Evolutionary conservation across 2,888 invertebrate genomes (phyloP).

Genomic region (Campoplex capitator): DNA sequence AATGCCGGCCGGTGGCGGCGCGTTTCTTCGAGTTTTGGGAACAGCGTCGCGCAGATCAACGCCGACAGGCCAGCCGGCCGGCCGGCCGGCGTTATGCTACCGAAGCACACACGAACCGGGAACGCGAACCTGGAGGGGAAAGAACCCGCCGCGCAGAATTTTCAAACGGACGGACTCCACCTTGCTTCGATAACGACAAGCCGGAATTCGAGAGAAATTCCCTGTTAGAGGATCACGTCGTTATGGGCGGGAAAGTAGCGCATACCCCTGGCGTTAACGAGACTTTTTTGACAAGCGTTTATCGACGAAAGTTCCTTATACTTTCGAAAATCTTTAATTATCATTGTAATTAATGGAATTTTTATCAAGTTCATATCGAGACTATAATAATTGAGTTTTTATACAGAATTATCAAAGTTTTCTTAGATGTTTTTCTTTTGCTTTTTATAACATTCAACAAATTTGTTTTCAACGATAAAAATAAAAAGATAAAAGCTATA

Average conservation of each 20-base stretch:
- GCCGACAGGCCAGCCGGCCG: constrained; percentile 55
- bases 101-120: not conserved
- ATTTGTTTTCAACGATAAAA: not conserved
- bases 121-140: not conserved
- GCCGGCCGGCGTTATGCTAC: constrained; percentile 45
- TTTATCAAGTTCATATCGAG: not conserved
- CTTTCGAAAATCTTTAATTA: not conserved
- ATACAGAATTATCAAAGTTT: not conserved
- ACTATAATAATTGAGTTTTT: not conserved
- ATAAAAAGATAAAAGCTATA: not conserved
- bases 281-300: not conserved
- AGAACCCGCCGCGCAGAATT: constrained; percentile 44
- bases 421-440: not conserved
- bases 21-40: constrained; percentile 72
- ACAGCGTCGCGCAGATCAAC: constrained; percentile 65
- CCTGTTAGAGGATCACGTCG: not conserved
- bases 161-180: constrained; percentile 38
- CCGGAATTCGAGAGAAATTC: constrained; percentile 30
- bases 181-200: constrained; percentile 15
- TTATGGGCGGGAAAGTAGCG: not conserved
- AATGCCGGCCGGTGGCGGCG: constrained; percentile 68
- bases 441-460: not conserved
- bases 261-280: not conserved
- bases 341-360: not conserved
- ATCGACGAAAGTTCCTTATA: not conserved